Evolutionary conservation across 92 coral and sea anemone genomes (phyloP).

Genomic region (Zoanthus sansibaricus): DNA sequence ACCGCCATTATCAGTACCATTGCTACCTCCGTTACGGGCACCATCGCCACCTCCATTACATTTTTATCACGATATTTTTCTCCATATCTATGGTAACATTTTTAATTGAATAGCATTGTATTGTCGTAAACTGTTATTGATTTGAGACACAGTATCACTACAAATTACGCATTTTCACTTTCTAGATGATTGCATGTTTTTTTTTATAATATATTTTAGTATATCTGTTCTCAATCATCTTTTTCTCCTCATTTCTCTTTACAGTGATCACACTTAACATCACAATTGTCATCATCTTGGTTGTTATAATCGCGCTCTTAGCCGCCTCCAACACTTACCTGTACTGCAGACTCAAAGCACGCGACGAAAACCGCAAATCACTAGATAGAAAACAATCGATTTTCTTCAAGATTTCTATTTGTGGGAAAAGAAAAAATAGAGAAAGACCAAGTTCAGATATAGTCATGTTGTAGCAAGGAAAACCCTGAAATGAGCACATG

Average conservation of each 20-base stretch:
- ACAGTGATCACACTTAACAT: conserved; percentile 19
- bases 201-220: neutral
- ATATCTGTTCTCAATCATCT: no score
- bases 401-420: conserved; percentile 25
- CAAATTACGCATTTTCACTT: no score
- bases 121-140: no score
- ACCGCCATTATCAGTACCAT: no score
- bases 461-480: conserved; percentile 20
- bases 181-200: neutral
- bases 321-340: conserved; percentile 30
- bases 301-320: conserved; percentile 19
- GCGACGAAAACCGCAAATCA: conserved; percentile 30
- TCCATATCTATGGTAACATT: no score
- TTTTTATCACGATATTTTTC: no score
- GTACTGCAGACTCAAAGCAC: conserved; percentile 36
- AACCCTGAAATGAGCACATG: neutral
- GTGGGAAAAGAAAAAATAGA: conserved; percentile 23
- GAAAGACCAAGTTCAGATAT: conserved; percentile 30
- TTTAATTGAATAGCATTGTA: no score
- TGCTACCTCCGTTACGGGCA: no score
- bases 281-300: conserved; percentile 24
- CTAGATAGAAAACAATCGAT: conserved; percentile 33
- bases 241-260: neutral
- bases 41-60: no score
- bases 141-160: neutral